Percentiles rank a stretch among this genome's conserved stretches.
Evolutionary conservation across 2,797 vertebrate genomes (phyloP).

Genomic region (Rhincodon typus): DNA sequence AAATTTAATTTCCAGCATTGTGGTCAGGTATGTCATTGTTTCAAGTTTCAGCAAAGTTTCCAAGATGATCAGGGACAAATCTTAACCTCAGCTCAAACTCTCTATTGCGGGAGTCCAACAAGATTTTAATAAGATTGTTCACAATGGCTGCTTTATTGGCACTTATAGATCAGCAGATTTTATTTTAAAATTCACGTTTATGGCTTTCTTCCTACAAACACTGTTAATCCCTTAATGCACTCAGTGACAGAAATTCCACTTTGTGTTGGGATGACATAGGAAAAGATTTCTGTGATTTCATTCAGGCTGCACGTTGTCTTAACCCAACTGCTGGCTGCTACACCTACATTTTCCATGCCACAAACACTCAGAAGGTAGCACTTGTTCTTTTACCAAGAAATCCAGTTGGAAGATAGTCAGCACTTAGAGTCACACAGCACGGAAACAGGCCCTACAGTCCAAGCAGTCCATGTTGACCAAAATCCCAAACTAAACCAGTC

Average conservation of each 20-base stretch:
- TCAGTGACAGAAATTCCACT: background rate
- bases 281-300: background rate
- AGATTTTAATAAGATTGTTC: background rate
- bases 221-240: background rate
- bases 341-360: background rate
- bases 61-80: background rate
- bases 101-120: background rate
- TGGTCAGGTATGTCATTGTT: background rate
- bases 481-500: too few relatives aligned
- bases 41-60: background rate
- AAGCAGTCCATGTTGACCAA: too few relatives aligned
- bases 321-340: background rate
- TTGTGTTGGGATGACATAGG: background rate
- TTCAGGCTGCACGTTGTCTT: background rate
- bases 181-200: background rate
- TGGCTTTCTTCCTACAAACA: background rate
- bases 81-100: background rate
- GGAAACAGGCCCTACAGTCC: too few relatives aligned
- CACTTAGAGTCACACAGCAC: too few relatives aligned
- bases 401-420: too few relatives aligned
- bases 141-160: background rate
- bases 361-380: background rate
- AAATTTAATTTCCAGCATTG: background rate
- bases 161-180: background rate
- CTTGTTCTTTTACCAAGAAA: background rate